Conservation (phyloP, 2,797 vertebrate species). For the Chanos chanos region DNA sequence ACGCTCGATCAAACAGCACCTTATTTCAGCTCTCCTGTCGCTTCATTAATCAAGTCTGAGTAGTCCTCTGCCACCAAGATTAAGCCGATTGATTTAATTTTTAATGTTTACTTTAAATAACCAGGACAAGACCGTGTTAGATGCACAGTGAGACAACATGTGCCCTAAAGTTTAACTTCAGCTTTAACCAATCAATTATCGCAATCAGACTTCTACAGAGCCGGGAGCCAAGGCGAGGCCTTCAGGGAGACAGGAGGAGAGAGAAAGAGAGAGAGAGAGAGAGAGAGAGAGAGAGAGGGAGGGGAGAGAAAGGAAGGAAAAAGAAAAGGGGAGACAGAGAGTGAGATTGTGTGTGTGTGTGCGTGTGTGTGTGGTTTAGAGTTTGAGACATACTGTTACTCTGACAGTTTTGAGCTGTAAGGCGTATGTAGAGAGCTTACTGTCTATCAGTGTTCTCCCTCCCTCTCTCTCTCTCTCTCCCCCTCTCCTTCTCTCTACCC, state of each 20-base stretch:
- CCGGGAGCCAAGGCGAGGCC: background rate
- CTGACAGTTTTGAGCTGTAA: too few relatives aligned
- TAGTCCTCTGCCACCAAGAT: slow-evolving; percentile 35
- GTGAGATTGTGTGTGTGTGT: background rate
- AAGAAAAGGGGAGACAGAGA: background rate
- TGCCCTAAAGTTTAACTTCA: too few relatives aligned
- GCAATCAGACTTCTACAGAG: slow-evolving; percentile 2
- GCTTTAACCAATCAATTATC: slow-evolving; percentile 4
- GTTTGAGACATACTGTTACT: too few relatives aligned
- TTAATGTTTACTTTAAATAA: slow-evolving; percentile 37
- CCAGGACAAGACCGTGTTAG: too few relatives aligned
- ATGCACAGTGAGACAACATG: too few relatives aligned
- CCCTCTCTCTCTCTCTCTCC: too few relatives aligned
- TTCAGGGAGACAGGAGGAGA: background rate
- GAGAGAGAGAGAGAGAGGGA: background rate
- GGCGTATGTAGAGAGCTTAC: too few relatives aligned
- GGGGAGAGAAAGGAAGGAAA: background rate
- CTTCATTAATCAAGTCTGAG: slow-evolving; percentile 7
- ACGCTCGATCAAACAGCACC: slow-evolving; percentile 6
- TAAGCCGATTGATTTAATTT: slow-evolving; percentile 44
- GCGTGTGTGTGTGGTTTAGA: too few relatives aligned
- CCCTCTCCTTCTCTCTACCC: too few relatives aligned
- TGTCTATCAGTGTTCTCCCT: too few relatives aligned
- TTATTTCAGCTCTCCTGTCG: slow-evolving; percentile 32
- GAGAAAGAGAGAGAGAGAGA: background rate